Conservation (phyloP, 2,888 invertebrate species). For the Micropterix aruncella region DNA sequence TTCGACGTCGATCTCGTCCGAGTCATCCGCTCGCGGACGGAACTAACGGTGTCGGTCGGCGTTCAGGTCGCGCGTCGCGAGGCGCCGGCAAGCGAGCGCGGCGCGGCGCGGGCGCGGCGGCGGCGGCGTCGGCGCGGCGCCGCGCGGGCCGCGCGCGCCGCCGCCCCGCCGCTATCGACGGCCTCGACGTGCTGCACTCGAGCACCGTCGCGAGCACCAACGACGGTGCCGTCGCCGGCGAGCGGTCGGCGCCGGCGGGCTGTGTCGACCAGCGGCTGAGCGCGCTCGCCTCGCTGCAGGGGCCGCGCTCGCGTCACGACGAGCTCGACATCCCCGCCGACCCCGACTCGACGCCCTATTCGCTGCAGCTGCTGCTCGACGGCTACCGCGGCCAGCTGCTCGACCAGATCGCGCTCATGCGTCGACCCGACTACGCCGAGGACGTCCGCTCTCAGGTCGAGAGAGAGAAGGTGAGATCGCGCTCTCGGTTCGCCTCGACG, state of each 20-base stretch:
- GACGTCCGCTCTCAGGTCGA: slow-evolving; percentile 65
- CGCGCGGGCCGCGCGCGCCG: slow-evolving; percentile 26
- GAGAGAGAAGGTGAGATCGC: slow-evolving; percentile 50
- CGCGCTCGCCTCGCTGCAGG: slow-evolving; percentile 53
- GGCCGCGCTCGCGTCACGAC: slow-evolving; percentile 50
- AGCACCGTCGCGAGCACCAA: slow-evolving; percentile 81
- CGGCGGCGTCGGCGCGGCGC: slow-evolving; percentile 27
- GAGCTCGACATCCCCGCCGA: slow-evolving; percentile 72
- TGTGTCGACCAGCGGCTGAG: slow-evolving; percentile 86
- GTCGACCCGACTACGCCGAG: slow-evolving; percentile 57
- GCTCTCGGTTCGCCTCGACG: not conserved
- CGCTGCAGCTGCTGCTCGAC: slow-evolving; percentile 75
- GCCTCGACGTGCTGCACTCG: slow-evolving; percentile 76
- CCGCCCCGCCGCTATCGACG: slow-evolving; percentile 54
- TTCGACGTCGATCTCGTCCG: too few relatives aligned
- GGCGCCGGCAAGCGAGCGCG: slow-evolving; percentile 29
- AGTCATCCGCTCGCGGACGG: too few relatives aligned
- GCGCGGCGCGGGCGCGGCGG: slow-evolving; percentile 28
- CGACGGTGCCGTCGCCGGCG: slow-evolving; percentile 42
- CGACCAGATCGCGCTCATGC: slow-evolving; percentile 73
- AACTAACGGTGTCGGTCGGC: too few relatives aligned
- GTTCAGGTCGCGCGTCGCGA: slow-evolving; percentile 1
- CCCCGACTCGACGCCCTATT: slow-evolving; percentile 69
- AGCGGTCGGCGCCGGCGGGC: slow-evolving; percentile 64
- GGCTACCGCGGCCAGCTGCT: slow-evolving; percentile 78